Percentiles rank a stretch among this genome's conserved stretches.
These are phyloP conservation scores for Polymixis flavicincta DNA, from an alignment of 2,888 invertebrate species.

Conservation along the genomic window DNA sequence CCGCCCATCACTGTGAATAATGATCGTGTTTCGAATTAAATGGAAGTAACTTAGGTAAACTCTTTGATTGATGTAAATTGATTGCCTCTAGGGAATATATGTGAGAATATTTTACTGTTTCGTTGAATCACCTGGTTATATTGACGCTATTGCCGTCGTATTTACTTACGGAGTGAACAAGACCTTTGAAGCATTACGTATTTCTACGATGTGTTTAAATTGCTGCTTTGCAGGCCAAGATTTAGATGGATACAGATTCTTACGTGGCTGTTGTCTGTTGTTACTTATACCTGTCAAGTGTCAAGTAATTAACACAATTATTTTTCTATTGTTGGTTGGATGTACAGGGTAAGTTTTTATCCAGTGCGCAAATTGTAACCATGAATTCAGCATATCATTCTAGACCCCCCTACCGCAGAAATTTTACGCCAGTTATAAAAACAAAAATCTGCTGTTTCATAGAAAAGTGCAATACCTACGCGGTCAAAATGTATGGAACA, in stretches of 20 bases:
- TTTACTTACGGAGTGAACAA: constrained; percentile 13
- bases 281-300: no score
- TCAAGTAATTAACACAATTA: no score
- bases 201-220: constrained; percentile 5
- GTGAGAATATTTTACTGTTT: constrained; percentile 65
- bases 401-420: no score
- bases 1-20: constrained; percentile 72
- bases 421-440: no score
- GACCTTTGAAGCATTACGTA: neutral
- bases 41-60: constrained; percentile 69
- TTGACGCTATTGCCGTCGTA: constrained; percentile 18
- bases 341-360: no score
- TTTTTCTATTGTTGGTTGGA: no score
- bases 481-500: no score
- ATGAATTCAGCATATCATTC: no score
- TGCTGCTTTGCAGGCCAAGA: neutral
- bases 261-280: neutral
- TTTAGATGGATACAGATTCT: neutral
- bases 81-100: constrained; percentile 63
- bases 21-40: constrained; percentile 74
- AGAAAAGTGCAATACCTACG: no score
- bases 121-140: constrained; percentile 29
- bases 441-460: no score
- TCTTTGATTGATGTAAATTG: constrained; percentile 77
- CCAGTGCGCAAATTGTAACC: no score